These are phyloP conservation scores for Okamejei kenojei DNA, from an alignment of 2,797 vertebrate genomes.

Conservation along the genomic window DNA sequence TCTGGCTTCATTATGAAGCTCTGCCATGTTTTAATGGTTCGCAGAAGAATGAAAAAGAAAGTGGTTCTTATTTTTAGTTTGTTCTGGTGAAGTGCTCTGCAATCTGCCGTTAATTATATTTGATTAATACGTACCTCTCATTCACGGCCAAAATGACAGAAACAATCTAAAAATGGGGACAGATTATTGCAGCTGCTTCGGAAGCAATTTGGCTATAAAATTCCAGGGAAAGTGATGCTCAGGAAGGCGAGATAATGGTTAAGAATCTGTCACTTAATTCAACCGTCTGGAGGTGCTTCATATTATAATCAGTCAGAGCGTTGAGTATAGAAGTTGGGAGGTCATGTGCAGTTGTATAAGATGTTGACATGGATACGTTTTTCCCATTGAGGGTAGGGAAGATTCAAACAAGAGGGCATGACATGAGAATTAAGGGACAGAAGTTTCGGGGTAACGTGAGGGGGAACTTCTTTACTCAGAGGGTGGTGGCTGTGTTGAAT, in stretches of 20 bases:
- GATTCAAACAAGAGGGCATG: too few species aligned
- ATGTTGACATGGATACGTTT: too few species aligned
- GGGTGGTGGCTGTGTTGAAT: too few species aligned
- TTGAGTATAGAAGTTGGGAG: too few species aligned
- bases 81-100: background rate
- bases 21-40: background rate
- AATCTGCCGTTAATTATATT: background rate
- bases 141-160: background rate
- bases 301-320: background rate
- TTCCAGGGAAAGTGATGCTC: background rate
- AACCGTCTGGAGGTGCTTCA: background rate
- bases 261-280: background rate
- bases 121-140: background rate
- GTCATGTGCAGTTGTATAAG: too few species aligned
- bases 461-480: too few species aligned
- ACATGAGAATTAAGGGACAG: too few species aligned
- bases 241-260: background rate
- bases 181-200: background rate
- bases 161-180: background rate
- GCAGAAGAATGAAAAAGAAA: background rate
- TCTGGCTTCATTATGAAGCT: background rate
- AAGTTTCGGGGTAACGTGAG: too few species aligned
- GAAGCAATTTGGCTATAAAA: background rate
- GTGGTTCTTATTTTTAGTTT: background rate
- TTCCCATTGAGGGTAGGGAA: too few species aligned